Evolutionary conservation across 2,888 invertebrate genomes (phyloP).

Genomic region (Mamestra brassicae): DNA sequence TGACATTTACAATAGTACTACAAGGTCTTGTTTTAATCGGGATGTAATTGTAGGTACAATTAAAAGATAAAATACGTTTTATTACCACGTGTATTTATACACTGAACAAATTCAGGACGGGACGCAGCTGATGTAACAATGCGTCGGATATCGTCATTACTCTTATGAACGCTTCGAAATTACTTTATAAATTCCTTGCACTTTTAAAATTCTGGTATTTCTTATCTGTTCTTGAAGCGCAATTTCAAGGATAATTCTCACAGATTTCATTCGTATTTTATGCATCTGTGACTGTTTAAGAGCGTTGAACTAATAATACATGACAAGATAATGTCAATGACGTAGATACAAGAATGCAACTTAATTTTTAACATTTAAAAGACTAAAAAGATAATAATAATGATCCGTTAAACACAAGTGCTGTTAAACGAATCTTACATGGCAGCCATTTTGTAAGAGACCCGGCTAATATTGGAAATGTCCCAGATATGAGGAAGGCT

Average conservation of each 20-base stretch:
- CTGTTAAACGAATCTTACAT: not conserved
- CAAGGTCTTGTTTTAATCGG: constrained; percentile 49
- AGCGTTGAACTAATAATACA: constrained; percentile 3
- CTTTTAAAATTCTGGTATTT: constrained; percentile 5
- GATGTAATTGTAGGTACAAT: constrained; percentile 42
- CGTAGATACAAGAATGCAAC: constrained; percentile 3
- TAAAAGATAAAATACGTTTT: constrained; percentile 42
- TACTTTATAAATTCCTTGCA: not conserved
- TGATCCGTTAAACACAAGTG: not conserved
- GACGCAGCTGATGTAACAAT: constrained; percentile 61
- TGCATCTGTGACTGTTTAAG: not conserved
- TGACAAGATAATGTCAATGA: not conserved
- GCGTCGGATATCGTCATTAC: constrained; percentile 37
- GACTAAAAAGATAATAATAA: not conserved
- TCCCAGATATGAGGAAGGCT: constrained; percentile 11
- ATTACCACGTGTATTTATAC: constrained; percentile 32
- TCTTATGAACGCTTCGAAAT: not conserved
- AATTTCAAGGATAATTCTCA: not conserved
- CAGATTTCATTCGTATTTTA: not conserved
- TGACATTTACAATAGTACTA: constrained; percentile 26
- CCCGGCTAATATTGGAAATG: constrained; percentile 16
- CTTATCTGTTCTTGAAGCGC: constrained; percentile 2
- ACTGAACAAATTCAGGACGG: constrained; percentile 33
- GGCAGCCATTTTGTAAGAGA: constrained; percentile 18
- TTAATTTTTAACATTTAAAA: constrained; percentile 20